Percentiles rank a stretch among this genome's conserved stretches.
Conservation (phyloP, 2,797 vertebrate species). For the Notolepis coatsorum region DNA sequence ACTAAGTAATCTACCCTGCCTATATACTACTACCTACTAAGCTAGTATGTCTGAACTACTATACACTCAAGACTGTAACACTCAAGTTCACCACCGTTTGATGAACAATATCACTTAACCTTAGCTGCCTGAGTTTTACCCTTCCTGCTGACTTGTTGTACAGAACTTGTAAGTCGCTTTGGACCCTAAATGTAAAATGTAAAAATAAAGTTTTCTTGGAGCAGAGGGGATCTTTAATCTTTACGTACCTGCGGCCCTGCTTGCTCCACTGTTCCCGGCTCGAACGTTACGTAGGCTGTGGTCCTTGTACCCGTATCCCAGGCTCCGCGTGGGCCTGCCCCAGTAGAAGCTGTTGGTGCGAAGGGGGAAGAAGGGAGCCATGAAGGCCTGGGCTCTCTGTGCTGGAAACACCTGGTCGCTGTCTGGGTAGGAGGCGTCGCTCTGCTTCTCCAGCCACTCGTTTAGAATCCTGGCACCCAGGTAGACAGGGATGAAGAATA, state of each 20-base stretch:
- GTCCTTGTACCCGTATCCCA: constrained; percentile 35
- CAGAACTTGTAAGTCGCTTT: too few species aligned
- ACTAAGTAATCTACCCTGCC: too few species aligned
- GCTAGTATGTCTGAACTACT: too few species aligned
- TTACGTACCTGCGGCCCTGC: constrained; percentile 17
- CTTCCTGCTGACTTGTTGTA: too few species aligned
- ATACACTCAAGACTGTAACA: too few species aligned
- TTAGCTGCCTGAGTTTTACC: too few species aligned
- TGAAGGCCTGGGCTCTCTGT: constrained; percentile 28
- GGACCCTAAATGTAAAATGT: too few species aligned
- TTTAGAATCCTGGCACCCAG: constrained; percentile 17
- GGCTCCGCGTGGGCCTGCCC: background rate
- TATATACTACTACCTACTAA: too few species aligned
- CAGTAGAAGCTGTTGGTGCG: constrained; percentile 22
- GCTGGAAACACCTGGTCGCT: constrained; percentile 15
- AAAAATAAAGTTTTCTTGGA: too few species aligned
- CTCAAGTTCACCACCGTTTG: too few species aligned
- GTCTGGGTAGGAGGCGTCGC: background rate
- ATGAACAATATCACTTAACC: too few species aligned
- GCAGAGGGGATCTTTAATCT: too few species aligned
- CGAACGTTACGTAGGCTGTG: background rate
- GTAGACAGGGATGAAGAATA: background rate
- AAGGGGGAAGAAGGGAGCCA: constrained; percentile 40
- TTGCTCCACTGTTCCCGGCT: background rate
- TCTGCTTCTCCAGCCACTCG: constrained; percentile 10